phyloP scores from a whole-genome alignment of 2,113 vertebrate genomes.

The Serinus canaria region DNA sequence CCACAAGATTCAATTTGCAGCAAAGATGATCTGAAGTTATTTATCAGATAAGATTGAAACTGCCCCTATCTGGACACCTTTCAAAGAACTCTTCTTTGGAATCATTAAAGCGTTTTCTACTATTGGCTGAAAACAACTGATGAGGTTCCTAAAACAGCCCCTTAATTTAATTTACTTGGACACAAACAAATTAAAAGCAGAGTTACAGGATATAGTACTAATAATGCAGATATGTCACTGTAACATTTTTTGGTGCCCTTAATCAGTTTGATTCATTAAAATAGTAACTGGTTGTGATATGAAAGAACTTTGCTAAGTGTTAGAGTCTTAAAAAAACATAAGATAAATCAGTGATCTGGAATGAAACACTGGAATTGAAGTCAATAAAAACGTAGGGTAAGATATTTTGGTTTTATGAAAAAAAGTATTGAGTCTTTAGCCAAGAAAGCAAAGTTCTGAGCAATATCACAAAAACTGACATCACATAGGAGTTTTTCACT shows the following conservation, averaged over 20 bases:
- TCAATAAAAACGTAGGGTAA: neutral
- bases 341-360: neutral
- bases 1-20: neutral
- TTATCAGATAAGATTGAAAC: conserved; percentile 18
- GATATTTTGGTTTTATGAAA: neutral
- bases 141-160: neutral
- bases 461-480: neutral
- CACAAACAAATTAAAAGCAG: neutral
- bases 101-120: neutral
- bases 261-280: neutral
- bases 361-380: neutral
- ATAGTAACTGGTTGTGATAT: neutral
- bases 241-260: neutral
- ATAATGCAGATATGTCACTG: neutral
- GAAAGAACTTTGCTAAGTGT: neutral
- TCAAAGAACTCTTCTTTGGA: neutral
- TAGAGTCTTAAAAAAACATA: neutral
- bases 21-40: neutral
- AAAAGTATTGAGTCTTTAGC: neutral
- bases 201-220: neutral
- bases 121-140: neutral
- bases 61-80: neutral
- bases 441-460: neutral
- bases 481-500: neutral
- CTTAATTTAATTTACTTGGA: neutral